phyloP scores from a whole-genome alignment of 2,113 vertebrate genomes.

The Camelus bactrianus region DNA sequence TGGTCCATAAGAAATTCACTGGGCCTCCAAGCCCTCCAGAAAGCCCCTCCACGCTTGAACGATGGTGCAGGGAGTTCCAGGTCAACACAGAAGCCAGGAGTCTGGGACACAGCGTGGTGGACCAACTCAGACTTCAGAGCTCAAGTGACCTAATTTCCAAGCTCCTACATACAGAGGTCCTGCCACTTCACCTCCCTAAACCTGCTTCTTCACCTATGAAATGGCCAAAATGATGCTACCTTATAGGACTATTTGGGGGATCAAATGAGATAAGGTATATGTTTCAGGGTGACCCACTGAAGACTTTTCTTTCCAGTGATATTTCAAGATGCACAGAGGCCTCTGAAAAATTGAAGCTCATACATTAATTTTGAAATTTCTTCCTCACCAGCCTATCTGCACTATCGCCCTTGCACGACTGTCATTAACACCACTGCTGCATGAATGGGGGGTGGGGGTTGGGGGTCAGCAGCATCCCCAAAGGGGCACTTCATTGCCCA shows the following conservation, averaged over 20 bases:
- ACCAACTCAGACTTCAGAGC: not conserved
- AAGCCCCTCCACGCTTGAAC: not conserved
- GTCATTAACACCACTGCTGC: not conserved
- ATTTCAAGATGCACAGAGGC: not conserved
- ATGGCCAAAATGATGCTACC: not conserved
- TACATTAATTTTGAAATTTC: not conserved
- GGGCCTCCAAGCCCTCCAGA: not conserved
- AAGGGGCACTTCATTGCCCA: rapidly evolving
- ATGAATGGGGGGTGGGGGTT: rapidly evolving
- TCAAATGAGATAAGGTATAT: not conserved
- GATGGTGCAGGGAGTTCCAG: rapidly evolving
- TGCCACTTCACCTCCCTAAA: not conserved
- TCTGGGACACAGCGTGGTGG: rapidly evolving
- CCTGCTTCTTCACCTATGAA: not conserved
- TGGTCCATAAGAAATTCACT: not conserved
- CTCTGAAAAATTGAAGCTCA: not conserved
- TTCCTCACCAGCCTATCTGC: not conserved
- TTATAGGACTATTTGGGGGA: not conserved
- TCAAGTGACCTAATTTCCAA: not conserved
- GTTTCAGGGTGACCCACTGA: too few species aligned
- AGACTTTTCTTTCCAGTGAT: not conserved
- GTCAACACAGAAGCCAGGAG: not conserved
- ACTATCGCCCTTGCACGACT: not conserved
- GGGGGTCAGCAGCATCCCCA: not conserved
- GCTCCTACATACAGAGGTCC: not conserved